These are phyloP conservation scores for Macrostomum cliftonense DNA, from an alignment of 2,888 invertebrate genomes.

Conservation along the genomic window DNA sequence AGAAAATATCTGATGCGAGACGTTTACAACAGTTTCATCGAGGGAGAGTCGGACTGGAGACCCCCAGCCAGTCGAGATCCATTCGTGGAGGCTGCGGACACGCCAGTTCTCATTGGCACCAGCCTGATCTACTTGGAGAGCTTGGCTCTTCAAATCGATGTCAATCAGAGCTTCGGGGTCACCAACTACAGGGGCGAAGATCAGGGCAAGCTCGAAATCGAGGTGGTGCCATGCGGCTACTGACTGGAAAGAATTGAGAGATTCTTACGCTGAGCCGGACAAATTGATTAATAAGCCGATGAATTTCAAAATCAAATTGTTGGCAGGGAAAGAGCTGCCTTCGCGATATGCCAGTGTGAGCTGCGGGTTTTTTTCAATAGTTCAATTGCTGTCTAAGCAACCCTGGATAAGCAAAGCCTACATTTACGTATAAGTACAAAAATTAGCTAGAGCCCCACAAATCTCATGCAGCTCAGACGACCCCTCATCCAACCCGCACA, in stretches of 20 bases:
- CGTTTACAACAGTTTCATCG: slow-evolving; percentile 30
- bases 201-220: slow-evolving; percentile 19
- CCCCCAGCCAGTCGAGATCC: slow-evolving; percentile 17
- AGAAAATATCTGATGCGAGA: slow-evolving; percentile 33
- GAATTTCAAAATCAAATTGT: no score
- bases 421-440: no score
- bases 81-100: slow-evolving; percentile 23
- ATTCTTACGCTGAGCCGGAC: no score
- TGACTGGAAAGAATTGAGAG: no score
- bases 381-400: no score
- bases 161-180: slow-evolving; percentile 21
- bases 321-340: no score
- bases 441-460: no score
- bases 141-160: slow-evolving; percentile 19
- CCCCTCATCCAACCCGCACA: no score
- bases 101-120: slow-evolving; percentile 12
- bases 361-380: neutral
- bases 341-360: neutral
- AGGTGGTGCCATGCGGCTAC: slow-evolving; percentile 18
- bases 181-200: slow-evolving; percentile 22
- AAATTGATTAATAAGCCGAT: no score
- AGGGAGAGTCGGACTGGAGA: slow-evolving; percentile 24
- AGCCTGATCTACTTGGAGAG: slow-evolving; percentile 20
- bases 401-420: no score
- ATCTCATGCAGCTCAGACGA: no score